Evolutionary conservation across 2,888 invertebrate species (phyloP).

Genomic region (Dasypogon diadema): DNA sequence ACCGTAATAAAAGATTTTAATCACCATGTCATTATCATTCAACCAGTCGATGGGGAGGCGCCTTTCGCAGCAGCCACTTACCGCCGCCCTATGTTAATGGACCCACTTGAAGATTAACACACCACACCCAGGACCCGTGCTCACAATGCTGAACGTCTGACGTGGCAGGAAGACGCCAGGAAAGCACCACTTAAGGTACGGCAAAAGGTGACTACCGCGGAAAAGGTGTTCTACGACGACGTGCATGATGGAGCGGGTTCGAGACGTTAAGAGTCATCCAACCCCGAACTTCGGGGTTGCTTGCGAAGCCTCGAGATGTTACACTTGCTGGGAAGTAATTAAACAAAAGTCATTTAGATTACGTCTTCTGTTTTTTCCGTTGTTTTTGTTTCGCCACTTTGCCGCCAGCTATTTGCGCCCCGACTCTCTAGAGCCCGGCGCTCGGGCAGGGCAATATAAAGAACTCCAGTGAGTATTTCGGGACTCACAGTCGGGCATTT

Average conservation of each 20-base stretch:
- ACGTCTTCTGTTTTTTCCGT: slow-evolving; percentile 49
- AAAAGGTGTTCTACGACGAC: slow-evolving; percentile 7
- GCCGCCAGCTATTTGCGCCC: slow-evolving; percentile 43
- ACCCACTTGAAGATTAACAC: slow-evolving; percentile 50
- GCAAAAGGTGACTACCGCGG: slow-evolving; percentile 14
- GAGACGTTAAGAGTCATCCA: slow-evolving; percentile 5
- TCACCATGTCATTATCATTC: slow-evolving; percentile 52
- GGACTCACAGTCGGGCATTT: not conserved
- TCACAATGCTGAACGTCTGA: not conserved
- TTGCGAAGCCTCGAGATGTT: slow-evolving; percentile 48
- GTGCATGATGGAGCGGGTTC: not conserved
- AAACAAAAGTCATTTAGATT: slow-evolving; percentile 57
- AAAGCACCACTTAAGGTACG: slow-evolving; percentile 32
- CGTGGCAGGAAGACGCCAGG: slow-evolving; percentile 5
- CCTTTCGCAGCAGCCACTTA: slow-evolving; percentile 1
- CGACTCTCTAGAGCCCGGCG: not conserved
- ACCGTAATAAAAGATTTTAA: slow-evolving; percentile 52
- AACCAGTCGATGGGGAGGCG: slow-evolving; percentile 32
- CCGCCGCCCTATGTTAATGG: slow-evolving; percentile 48
- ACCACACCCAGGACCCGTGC: not conserved
- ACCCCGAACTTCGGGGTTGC: slow-evolving; percentile 12
- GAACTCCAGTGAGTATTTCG: not conserved
- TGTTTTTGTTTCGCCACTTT: slow-evolving; percentile 43
- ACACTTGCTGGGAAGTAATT: slow-evolving; percentile 56
- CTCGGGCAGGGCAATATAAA: slow-evolving; percentile 11